Evolutionary conservation across 1,140 invertebrate genomes (phyloP).

Genomic region (Sipha flava): DNA sequence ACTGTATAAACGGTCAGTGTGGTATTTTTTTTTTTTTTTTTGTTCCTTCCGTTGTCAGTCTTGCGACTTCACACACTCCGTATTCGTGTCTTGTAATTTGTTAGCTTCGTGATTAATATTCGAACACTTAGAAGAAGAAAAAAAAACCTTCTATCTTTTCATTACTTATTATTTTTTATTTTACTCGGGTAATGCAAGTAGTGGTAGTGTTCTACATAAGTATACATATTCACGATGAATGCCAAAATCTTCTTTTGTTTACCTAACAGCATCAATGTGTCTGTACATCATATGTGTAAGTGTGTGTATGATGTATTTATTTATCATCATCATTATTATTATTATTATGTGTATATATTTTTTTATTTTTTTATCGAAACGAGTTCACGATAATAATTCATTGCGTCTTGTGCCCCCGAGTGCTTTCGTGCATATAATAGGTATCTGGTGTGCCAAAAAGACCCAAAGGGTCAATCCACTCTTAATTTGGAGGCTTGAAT

Average conservation of each 20-base stretch:
- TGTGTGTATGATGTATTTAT: background rate
- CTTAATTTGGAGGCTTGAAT: conserved; percentile 1
- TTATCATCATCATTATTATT: conserved; percentile 2
- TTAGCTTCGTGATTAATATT: conserved; percentile 9
- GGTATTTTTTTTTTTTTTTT: background rate
- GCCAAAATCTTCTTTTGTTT: background rate
- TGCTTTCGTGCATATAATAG: background rate
- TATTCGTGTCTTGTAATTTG: background rate
- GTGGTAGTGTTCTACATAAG: background rate
- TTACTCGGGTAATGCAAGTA: background rate
- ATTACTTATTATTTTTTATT: background rate
- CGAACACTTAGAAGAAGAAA: background rate
- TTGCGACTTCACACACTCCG: conserved; percentile 3
- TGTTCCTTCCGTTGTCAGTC: background rate
- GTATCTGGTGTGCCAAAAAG: background rate
- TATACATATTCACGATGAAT: background rate
- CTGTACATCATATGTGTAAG: background rate
- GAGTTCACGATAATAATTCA: conserved; percentile 12
- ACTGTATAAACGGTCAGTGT: background rate
- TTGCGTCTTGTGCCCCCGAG: background rate
- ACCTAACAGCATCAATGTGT: background rate
- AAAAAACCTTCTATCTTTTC: background rate
- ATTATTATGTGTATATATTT: background rate
- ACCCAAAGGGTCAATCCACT: background rate
- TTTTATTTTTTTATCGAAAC: background rate